Percentiles rank a stretch among this genome's conserved stretches.
These are phyloP conservation scores for Noctua comes DNA, from an alignment of 2,888 invertebrate species.

Conservation along the genomic window DNA sequence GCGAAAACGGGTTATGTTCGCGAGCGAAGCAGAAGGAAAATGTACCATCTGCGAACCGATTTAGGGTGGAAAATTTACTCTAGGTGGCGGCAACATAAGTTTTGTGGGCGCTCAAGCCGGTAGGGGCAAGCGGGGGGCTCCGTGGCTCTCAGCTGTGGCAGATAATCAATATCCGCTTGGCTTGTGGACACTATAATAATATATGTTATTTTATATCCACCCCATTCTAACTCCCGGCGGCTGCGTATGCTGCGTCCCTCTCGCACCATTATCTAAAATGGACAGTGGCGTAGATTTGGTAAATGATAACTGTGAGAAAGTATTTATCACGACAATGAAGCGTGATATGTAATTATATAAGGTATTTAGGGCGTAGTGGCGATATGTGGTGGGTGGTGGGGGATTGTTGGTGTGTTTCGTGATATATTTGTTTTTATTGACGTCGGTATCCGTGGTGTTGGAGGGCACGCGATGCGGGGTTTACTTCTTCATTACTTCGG, in stretches of 20 bases:
- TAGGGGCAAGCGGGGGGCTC: conserved; percentile 80
- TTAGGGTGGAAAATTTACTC: conserved; percentile 78
- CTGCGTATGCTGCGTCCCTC: conserved; percentile 74
- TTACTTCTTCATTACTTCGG: conserved; percentile 75
- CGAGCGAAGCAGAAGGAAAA: conserved; percentile 72
- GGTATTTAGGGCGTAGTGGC: conserved; percentile 85
- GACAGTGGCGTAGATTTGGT: conserved; percentile 91
- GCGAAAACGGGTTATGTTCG: conserved; percentile 78
- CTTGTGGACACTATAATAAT: conserved; percentile 91
- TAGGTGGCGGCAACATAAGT: conserved; percentile 73
- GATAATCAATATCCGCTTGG: conserved; percentile 91
- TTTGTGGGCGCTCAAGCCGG: conserved; percentile 70
- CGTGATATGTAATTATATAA: conserved; percentile 90
- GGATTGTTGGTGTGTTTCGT: conserved; percentile 72
- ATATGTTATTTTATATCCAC: conserved; percentile 88
- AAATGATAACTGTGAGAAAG: conserved; percentile 91
- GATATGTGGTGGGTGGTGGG: conserved; percentile 76
- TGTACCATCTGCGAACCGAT: conserved; percentile 71
- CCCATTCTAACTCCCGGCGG: conserved; percentile 72
- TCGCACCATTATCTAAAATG: conserved; percentile 90
- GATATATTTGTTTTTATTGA: conserved; percentile 87
- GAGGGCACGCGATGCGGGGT: conserved; percentile 82
- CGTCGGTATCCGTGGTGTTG: conserved; percentile 73
- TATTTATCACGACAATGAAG: conserved; percentile 90
- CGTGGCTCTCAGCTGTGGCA: conserved; percentile 90